A percentile compares a stretch with the other conserved stretches of the same genome.
Conservation (phyloP, 2,113 vertebrate genomes). For the Tretioscincus oriximinensis region DNA sequence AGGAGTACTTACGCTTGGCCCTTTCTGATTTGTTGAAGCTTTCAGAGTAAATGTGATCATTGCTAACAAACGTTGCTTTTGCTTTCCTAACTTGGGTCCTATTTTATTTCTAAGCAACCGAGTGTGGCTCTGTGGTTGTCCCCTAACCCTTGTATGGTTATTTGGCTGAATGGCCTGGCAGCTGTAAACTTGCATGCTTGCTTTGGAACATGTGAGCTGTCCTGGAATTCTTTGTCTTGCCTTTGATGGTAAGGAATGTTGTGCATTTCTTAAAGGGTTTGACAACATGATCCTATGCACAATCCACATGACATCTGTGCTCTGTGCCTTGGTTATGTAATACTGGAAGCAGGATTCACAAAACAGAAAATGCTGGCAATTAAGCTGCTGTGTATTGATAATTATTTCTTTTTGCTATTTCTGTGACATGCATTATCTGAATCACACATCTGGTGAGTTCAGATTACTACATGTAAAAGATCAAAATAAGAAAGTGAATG, state of each 20-base stretch:
- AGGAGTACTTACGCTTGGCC: slow-evolving; percentile 12
- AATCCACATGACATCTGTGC: slow-evolving; percentile 6
- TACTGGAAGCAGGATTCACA: neutral
- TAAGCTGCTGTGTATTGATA: neutral
- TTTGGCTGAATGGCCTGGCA: slow-evolving; percentile 26
- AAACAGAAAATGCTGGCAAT: neutral
- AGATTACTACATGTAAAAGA: neutral
- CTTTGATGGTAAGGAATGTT: slow-evolving; percentile 15
- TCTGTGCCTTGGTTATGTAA: neutral
- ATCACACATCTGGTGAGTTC: neutral
- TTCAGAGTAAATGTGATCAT: slow-evolving; percentile 24
- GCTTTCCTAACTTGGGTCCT: slow-evolving; percentile 7
- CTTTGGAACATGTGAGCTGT: slow-evolving; percentile 30
- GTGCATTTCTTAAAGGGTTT: slow-evolving; percentile 18
- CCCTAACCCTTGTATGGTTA: neutral
- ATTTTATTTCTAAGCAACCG: slow-evolving; percentile 4
- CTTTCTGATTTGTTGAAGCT: slow-evolving; percentile 2
- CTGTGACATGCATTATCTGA: neutral
- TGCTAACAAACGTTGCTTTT: slow-evolving; percentile 36
- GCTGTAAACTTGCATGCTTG: slow-evolving; percentile 2
- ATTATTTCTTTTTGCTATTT: neutral
- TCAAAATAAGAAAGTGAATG: neutral
- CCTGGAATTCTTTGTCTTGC: slow-evolving; percentile 27
- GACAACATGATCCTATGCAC: slow-evolving; percentile 42
- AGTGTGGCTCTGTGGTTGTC: neutral